Conservation (phyloP, 2,113 vertebrate genomes). For the Geococcyx californianus region DNA sequence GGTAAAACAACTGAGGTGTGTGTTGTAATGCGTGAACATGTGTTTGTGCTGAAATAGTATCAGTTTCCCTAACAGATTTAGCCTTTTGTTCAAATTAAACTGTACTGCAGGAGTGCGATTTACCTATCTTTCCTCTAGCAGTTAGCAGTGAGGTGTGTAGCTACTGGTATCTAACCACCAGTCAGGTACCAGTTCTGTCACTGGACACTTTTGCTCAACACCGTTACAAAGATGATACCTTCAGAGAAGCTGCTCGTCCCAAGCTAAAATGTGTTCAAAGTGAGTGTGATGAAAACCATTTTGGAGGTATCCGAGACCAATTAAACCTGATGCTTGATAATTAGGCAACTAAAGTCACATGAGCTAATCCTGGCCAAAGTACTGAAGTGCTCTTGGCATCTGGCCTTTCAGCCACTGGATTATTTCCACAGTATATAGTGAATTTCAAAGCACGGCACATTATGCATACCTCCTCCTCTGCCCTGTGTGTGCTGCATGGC, state of each 20-base stretch:
- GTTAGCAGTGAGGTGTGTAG: background rate
- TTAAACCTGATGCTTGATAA: background rate
- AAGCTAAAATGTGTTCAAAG: background rate
- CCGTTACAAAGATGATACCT: background rate
- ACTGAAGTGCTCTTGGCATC: background rate
- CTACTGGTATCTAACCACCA: background rate
- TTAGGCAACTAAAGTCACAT: background rate
- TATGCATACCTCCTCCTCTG: background rate
- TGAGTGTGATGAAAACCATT: background rate
- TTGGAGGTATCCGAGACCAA: background rate
- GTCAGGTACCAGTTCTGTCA: background rate
- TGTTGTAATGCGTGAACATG: background rate
- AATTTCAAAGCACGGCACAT: background rate
- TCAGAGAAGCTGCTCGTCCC: background rate
- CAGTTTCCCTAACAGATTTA: background rate
- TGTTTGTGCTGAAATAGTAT: background rate
- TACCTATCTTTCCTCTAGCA: background rate
- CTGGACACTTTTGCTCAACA: background rate
- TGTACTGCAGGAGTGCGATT: background rate
- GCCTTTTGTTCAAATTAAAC: background rate
- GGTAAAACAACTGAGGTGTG: background rate
- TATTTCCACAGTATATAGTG: background rate
- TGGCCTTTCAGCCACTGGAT: background rate
- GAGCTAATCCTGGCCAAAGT: background rate
- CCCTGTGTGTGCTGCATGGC: background rate